Conservation (phyloP, 2,113 vertebrate genomes). For the Chelonoidis abingdonii region DNA sequence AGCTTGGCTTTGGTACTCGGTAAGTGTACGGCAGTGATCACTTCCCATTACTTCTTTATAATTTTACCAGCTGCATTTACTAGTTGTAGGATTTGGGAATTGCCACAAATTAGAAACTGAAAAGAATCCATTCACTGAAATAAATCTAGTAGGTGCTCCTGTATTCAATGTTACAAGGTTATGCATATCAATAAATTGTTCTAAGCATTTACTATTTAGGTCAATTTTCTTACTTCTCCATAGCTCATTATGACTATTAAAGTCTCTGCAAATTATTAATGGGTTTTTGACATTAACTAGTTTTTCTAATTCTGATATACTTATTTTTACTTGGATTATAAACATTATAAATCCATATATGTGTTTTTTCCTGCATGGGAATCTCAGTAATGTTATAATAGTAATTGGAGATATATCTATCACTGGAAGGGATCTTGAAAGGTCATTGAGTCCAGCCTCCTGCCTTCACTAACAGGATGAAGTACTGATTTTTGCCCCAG, state of each 20-base stretch:
- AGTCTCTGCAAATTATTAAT: background rate
- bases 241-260: background rate
- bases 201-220: background rate
- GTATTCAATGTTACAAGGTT: background rate
- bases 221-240: background rate
- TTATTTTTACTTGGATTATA: background rate
- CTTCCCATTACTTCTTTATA: background rate
- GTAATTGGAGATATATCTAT: no score
- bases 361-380: background rate
- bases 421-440: no score
- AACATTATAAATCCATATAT: background rate
- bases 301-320: background rate
- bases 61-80: background rate
- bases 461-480: no score
- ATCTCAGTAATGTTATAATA: background rate
- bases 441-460: no score
- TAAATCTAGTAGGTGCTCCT: background rate
- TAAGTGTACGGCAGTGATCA: background rate
- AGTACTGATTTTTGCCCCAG: no score
- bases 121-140: background rate
- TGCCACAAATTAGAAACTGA: background rate
- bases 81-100: background rate
- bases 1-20: background rate
- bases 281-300: background rate
- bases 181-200: background rate